These are phyloP conservation scores for Ctenochaetus hawaiiensis DNA, from an alignment of 2,797 vertebrate genomes.

Conservation along the genomic window DNA sequence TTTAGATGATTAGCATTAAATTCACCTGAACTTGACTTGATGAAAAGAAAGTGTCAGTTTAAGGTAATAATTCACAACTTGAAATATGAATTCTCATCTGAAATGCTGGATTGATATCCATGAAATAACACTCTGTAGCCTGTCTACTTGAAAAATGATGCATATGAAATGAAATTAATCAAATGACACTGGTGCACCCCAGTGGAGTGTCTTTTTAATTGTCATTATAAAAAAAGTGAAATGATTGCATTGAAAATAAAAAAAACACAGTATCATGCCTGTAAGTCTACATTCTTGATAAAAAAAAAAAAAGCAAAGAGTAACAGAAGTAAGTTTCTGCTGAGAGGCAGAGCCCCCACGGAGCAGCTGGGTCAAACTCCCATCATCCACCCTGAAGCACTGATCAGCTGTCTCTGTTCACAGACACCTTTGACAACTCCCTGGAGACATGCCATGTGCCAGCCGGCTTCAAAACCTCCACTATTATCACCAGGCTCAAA, in stretches of 20 bases:
- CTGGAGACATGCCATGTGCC: too few species aligned
- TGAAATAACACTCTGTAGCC: conserved; percentile 26
- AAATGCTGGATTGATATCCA: conserved; percentile 25
- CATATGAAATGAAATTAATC: conserved; percentile 7
- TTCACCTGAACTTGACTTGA: conserved; percentile 17
- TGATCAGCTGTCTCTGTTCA: too few species aligned
- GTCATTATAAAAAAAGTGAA: conserved; percentile 22
- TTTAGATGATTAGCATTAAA: conserved; percentile 18
- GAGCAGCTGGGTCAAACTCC: too few species aligned
- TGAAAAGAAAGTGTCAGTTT: background rate
- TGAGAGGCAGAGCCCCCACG: background rate
- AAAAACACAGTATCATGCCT: background rate
- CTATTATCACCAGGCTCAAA: too few species aligned
- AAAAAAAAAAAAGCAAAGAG: background rate
- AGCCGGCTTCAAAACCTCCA: too few species aligned
- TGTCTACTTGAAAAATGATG: conserved; percentile 13
- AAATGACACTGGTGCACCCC: conserved; percentile 10
- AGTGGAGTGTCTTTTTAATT: conserved; percentile 9
- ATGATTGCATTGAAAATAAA: background rate
- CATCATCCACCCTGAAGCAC: too few species aligned
- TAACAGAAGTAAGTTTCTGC: background rate
- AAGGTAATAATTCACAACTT: conserved; percentile 17
- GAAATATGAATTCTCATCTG: conserved; percentile 8
- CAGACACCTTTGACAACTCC: too few species aligned
- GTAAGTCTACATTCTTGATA: background rate